A percentile compares a stretch with the other conserved stretches of the same genome.
phyloP scores from a whole-genome alignment of 2,797 vertebrate species.

The Tolypeutes matacus region DNA sequence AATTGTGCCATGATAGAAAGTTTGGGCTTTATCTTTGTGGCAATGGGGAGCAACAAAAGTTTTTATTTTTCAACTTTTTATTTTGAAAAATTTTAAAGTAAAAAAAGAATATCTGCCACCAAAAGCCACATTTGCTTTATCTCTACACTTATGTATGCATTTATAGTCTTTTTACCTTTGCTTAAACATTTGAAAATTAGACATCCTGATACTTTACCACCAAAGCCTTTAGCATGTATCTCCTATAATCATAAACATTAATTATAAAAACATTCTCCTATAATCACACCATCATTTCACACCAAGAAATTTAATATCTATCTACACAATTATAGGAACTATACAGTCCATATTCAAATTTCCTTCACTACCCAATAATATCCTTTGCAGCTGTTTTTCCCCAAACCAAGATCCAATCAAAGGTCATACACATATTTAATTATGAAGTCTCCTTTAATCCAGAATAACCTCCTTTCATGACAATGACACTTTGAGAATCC shows the following conservation, averaged over 20 bases:
- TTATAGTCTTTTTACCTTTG: constrained; percentile 19
- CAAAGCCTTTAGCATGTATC: background rate
- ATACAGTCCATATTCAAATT: background rate
- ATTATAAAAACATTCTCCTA: background rate
- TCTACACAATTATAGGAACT: background rate
- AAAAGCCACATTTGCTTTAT: background rate
- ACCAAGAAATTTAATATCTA: background rate
- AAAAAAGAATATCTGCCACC: background rate
- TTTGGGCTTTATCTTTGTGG: constrained; percentile 8
- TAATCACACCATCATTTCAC: background rate
- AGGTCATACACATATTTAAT: background rate
- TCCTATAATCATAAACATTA: too few relatives aligned
- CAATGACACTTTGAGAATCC: background rate
- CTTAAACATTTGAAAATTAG: constrained; percentile 41
- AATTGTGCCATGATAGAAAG: background rate
- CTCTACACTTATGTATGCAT: background rate
- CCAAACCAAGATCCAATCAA: background rate
- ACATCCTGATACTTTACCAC: background rate
- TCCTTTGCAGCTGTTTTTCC: background rate
- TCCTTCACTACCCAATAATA: background rate
- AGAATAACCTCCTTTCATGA: background rate
- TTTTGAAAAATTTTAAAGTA: constrained; percentile 9
- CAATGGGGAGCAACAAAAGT: background rate
- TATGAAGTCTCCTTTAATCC: background rate
- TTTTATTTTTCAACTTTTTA: constrained; percentile 19